These are phyloP conservation scores for Acrocera orbiculus DNA, from an alignment of 2,888 invertebrate genomes.

Conservation along the genomic window DNA sequence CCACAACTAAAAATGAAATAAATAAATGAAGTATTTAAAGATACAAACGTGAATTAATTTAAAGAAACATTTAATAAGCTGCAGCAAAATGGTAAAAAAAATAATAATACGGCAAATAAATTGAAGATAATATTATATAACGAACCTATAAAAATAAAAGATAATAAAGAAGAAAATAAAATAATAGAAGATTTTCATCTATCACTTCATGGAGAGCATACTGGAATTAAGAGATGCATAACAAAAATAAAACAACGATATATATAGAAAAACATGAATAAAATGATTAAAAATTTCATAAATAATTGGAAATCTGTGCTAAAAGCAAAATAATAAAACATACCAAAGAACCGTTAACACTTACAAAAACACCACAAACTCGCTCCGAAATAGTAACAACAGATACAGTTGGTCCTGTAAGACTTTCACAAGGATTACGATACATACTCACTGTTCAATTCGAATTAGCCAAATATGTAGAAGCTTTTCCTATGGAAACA, in stretches of 20 bases:
- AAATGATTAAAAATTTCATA: constrained; percentile 1
- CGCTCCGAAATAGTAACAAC: constrained; percentile 6
- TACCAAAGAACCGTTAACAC: background rate
- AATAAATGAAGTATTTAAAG: too few relatives aligned
- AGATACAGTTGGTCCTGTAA: constrained; percentile 7
- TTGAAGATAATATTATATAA: too few relatives aligned
- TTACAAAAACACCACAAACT: constrained; percentile 4
- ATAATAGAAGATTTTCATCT: too few relatives aligned
- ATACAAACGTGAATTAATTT: too few relatives aligned
- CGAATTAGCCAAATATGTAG: constrained; percentile 6
- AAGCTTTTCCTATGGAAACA: constrained; percentile 1
- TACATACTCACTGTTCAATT: constrained; percentile 7
- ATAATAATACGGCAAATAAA: too few relatives aligned
- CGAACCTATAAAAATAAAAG: too few relatives aligned
- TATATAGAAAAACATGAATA: background rate
- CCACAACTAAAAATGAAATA: too few relatives aligned
- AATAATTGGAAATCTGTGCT: constrained; percentile 4
- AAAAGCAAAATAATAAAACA: background rate
- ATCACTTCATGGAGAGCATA: background rate
- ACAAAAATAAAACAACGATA: background rate
- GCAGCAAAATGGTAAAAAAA: too few relatives aligned
- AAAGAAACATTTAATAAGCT: too few relatives aligned
- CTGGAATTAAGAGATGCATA: background rate
- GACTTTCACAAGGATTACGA: constrained; percentile 1
- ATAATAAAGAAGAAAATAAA: too few relatives aligned